These are phyloP conservation scores for Cebidichthys violaceus DNA, from an alignment of 2,113 vertebrate genomes.

Conservation along the genomic window DNA sequence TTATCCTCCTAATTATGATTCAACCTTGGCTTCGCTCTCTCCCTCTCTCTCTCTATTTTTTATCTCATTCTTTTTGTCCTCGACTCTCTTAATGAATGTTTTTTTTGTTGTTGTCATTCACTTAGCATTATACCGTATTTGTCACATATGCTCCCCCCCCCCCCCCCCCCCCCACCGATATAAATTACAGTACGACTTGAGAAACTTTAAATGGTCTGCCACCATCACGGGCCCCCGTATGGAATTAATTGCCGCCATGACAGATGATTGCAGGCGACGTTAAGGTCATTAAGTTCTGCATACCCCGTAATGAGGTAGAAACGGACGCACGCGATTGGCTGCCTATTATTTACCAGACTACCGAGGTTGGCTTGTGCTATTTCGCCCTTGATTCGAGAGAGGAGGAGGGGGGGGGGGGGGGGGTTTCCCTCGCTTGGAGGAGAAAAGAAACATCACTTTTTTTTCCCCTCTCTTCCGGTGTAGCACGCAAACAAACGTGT, in stretches of 20 bases:
- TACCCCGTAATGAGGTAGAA: conserved; percentile 82
- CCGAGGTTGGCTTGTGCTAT: conserved; percentile 79
- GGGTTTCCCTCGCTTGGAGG: conserved; percentile 63
- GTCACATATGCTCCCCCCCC: conserved; percentile 60
- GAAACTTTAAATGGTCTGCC: conserved; percentile 74
- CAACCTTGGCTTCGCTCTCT: conserved; percentile 65
- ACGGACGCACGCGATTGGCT: conserved; percentile 74
- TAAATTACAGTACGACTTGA: conserved; percentile 68
- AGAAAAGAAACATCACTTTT: conserved; percentile 47
- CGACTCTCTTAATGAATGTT: conserved; percentile 78
- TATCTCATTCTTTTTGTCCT: conserved; percentile 54
- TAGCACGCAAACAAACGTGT: conserved; percentile 15
- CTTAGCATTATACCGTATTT: conserved; percentile 68
- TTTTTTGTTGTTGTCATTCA: conserved; percentile 72
- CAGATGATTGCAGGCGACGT: conserved; percentile 81
- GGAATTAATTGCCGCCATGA: conserved; percentile 84
- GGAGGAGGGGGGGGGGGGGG: conserved; percentile 9
- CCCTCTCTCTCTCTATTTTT: conserved; percentile 35
- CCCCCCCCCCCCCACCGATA: conserved; percentile 48
- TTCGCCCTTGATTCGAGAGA: conserved; percentile 75
- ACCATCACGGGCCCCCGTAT: conserved; percentile 62
- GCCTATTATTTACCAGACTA: conserved; percentile 88
- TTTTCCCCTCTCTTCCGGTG: background rate
- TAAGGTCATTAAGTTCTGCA: conserved; percentile 85
- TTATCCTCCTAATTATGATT: conserved; percentile 71